Percentiles rank a stretch among this genome's conserved stretches.
phyloP scores from a whole-genome alignment of 2,888 invertebrate genomes.

The Diarsia dahlii region DNA sequence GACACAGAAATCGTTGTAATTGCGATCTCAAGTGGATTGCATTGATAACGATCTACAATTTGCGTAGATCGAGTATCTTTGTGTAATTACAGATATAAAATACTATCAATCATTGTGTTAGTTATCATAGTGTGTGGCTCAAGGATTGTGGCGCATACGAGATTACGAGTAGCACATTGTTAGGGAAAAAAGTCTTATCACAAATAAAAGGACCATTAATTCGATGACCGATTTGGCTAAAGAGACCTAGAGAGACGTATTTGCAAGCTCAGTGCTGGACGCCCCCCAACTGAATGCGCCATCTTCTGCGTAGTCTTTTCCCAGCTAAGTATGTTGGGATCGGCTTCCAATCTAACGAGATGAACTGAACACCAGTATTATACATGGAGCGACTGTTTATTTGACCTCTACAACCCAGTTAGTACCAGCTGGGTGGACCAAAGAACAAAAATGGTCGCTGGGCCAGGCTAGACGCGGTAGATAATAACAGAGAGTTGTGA shows the following conservation, averaged over 20 bases:
- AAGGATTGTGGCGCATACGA: constrained; percentile 23
- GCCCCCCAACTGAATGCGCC: neutral
- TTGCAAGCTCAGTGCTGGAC: neutral
- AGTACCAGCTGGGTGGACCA: neutral
- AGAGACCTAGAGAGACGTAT: neutral
- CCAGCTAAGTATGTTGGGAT: too few species aligned
- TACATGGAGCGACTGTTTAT: too few species aligned
- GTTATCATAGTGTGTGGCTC: constrained; percentile 29
- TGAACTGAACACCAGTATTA: too few species aligned
- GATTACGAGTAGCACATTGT: constrained; percentile 1
- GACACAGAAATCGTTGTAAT: constrained; percentile 37
- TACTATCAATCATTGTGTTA: constrained; percentile 33
- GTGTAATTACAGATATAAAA: constrained; percentile 34
- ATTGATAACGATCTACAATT: constrained; percentile 50
- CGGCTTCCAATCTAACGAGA: too few species aligned
- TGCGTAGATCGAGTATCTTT: constrained; percentile 48
- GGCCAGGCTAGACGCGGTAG: neutral
- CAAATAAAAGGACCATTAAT: neutral
- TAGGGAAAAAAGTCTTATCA: constrained; percentile 11
- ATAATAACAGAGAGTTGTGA: neutral
- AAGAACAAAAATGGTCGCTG: neutral
- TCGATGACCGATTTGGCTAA: neutral
- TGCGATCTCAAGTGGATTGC: constrained; percentile 45
- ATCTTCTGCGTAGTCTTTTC: too few species aligned
- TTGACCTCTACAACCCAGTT: too few species aligned